Percentiles rank a stretch among this genome's conserved stretches.
phyloP scores from a whole-genome alignment of 64 coral and sea anemone genomes.

The Astreopora myriophthalma region DNA sequence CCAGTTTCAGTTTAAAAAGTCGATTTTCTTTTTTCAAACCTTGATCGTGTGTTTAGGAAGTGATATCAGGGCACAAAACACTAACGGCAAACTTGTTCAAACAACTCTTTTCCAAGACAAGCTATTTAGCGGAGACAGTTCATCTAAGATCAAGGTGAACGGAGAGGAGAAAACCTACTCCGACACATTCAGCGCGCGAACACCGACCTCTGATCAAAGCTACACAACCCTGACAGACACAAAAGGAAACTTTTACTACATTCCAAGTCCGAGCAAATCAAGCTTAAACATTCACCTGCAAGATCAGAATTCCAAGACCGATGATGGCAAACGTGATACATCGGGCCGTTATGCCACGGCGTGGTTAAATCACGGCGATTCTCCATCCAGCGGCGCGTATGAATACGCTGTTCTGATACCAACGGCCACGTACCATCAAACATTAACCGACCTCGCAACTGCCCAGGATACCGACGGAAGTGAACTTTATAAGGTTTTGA shows the following conservation, averaged over 20 bases:
- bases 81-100: background rate
- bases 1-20: conserved; percentile 74
- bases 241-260: conserved; percentile 61
- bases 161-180: background rate
- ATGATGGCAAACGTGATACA: background rate
- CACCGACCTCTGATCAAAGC: background rate
- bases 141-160: background rate
- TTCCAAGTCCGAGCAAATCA: background rate
- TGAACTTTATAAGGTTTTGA: background rate
- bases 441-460: background rate
- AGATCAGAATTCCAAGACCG: background rate
- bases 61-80: conserved; percentile 20
- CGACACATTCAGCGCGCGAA: no score
- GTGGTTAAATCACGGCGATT: conserved; percentile 21
- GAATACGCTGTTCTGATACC: conserved; percentile 33
- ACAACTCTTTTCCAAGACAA: conserved; percentile 87
- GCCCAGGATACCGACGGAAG: background rate
- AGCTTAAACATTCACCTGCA: background rate
- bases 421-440: background rate
- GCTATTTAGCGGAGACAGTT: background rate
- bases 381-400: background rate
- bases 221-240: background rate
- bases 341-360: background rate
- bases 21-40: conserved; percentile 74
- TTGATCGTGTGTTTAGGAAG: conserved; percentile 62